phyloP scores from a whole-genome alignment of 2,888 invertebrate species.

The Eupeodes luniger region DNA sequence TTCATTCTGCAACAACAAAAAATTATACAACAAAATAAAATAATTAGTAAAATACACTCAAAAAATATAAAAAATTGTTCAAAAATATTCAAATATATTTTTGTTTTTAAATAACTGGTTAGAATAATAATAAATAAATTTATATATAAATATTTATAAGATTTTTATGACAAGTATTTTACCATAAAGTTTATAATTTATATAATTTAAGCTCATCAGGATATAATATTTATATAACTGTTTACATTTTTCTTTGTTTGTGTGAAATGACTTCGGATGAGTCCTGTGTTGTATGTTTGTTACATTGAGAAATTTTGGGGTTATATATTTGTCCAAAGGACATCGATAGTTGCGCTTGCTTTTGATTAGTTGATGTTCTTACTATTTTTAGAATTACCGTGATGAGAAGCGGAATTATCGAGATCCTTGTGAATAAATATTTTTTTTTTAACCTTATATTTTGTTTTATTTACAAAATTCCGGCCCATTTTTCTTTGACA shows the following conservation, averaged over 20 bases:
- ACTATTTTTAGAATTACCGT: constrained; percentile 70
- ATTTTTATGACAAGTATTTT: constrained; percentile 58
- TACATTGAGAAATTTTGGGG: constrained; percentile 40
- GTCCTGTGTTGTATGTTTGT: constrained; percentile 44
- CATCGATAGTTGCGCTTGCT: constrained; percentile 69
- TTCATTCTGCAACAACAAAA: constrained; percentile 68
- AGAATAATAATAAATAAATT: constrained; percentile 64
- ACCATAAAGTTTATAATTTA: constrained; percentile 40
- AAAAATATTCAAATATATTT: too few species aligned
- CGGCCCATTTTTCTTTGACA: constrained; percentile 41
- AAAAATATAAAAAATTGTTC: too few species aligned
- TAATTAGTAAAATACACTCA: constrained; percentile 72
- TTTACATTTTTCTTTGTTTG: constrained; percentile 25
- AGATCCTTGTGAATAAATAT: constrained; percentile 70
- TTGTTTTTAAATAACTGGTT: constrained; percentile 45
- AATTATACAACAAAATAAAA: constrained; percentile 64
- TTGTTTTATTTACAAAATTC: background rate
- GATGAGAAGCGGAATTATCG: constrained; percentile 72
- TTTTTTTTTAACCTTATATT: constrained; percentile 1
- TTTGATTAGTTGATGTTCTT: constrained; percentile 71
- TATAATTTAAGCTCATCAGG: constrained; percentile 60
- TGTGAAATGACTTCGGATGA: constrained; percentile 45
- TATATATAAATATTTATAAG: constrained; percentile 43
- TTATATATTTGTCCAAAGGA: constrained; percentile 60
- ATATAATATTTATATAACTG: constrained; percentile 69